Evolutionary conservation across 2,797 vertebrate genomes (phyloP).

Genomic region (Epinephelus coioides): DNA sequence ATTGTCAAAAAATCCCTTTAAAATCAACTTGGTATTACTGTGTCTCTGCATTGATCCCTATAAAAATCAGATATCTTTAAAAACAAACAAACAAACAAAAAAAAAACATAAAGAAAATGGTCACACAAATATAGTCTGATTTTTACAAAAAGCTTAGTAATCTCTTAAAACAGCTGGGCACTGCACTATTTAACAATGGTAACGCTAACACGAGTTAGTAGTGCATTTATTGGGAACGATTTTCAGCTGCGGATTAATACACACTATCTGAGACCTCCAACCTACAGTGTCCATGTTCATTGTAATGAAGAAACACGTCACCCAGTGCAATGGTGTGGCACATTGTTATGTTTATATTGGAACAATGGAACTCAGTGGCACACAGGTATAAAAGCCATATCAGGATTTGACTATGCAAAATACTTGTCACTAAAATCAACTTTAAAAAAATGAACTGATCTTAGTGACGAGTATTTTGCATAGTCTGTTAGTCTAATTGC

Average conservation of each 20-base stretch:
- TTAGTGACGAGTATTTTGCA: too few relatives aligned
- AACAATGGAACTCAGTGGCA: background rate
- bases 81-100: too few relatives aligned
- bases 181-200: background rate
- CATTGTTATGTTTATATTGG: background rate
- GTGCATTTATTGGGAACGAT: background rate
- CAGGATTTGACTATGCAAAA: background rate
- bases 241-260: background rate
- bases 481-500: too few relatives aligned
- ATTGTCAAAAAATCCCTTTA: too few relatives aligned
- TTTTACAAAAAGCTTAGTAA: background rate
- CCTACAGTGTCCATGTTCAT: background rate
- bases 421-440: background rate
- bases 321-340: background rate
- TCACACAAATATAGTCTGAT: too few relatives aligned
- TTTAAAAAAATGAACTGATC: too few relatives aligned
- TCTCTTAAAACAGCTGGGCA: background rate
- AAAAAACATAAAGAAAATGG: too few relatives aligned
- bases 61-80: too few relatives aligned
- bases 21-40: too few relatives aligned
- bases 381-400: background rate
- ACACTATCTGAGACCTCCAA: background rate
- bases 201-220: background rate
- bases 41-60: too few relatives aligned
- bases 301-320: slow-evolving; percentile 7